Evolutionary conservation across 2,113 vertebrate genomes (phyloP).

Genomic region (Malurus cyaneus): DNA sequence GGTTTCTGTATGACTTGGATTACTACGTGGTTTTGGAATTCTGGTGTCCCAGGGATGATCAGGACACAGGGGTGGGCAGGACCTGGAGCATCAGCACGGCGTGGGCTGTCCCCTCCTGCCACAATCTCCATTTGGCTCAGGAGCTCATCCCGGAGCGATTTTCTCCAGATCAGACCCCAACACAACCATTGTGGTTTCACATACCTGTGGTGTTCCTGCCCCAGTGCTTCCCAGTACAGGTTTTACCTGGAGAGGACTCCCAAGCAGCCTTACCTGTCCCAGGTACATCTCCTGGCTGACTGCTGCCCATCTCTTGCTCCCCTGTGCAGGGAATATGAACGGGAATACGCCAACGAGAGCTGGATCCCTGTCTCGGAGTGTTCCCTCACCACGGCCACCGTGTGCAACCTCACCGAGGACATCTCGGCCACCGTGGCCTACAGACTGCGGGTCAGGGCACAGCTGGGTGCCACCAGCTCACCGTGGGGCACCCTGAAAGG

Average conservation of each 20-base stretch:
- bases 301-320: not conserved
- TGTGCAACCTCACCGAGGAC: slow-evolving; percentile 72
- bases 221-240: not conserved
- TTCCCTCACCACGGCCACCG: not conserved
- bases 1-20: not conserved
- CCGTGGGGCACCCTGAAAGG: slow-evolving; percentile 56
- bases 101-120: not conserved
- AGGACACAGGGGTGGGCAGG: not conserved
- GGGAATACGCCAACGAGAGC: slow-evolving; percentile 49
- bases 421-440: slow-evolving; percentile 70
- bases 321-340: slow-evolving; percentile 68
- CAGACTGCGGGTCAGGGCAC: slow-evolving; percentile 61
- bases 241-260: not conserved
- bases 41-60: not conserved
- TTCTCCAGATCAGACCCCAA: not conserved
- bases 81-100: not conserved
- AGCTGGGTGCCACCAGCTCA: not conserved
- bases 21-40: not conserved
- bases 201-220: not conserved
- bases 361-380: slow-evolving; percentile 72
- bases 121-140: not conserved
- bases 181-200: not conserved
- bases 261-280: not conserved
- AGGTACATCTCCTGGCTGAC: not conserved
- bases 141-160: not conserved